A percentile compares a stretch with the other conserved stretches of the same genome.
Evolutionary conservation across 30 jellyfish, hydroid and myxozoan genomes (phyloP).

Genomic region (Cassiopea andromeda): DNA sequence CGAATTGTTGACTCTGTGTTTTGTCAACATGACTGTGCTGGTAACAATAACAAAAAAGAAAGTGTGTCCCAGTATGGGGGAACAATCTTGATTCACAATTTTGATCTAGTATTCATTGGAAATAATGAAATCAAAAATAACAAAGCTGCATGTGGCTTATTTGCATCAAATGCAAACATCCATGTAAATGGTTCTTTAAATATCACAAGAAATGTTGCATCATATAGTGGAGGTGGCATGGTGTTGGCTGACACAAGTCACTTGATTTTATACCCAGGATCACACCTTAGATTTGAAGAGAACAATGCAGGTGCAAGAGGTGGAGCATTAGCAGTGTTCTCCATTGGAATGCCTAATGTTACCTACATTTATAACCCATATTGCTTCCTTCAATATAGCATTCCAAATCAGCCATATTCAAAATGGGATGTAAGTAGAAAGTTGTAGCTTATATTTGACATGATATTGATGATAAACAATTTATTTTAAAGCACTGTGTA

Average conservation of each 20-base stretch:
- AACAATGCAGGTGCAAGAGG: constrained; percentile 76
- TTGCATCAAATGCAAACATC: constrained; percentile 77
- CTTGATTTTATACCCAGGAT: constrained; percentile 55
- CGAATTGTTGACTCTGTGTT: constrained; percentile 54
- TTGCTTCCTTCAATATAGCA: constrained; percentile 79
- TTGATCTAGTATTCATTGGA: constrained; percentile 67
- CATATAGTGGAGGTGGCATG: constrained; percentile 86
- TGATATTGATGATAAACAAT: too few species aligned
- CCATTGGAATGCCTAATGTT: constrained; percentile 84
- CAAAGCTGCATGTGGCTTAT: constrained; percentile 66
- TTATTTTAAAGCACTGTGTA: too few species aligned
- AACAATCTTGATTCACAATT: constrained; percentile 57
- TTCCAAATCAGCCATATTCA: constrained; percentile 68
- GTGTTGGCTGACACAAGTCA: constrained; percentile 83
- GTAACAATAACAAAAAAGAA: not conserved
- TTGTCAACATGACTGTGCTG: constrained; percentile 47
- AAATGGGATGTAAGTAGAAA: constrained; percentile 82
- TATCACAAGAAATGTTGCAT: constrained; percentile 49
- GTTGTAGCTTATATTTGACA: not conserved
- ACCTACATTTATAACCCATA: constrained; percentile 83
- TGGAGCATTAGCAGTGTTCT: constrained; percentile 81
- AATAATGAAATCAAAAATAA: constrained; percentile 34
- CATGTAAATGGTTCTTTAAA: constrained; percentile 51
- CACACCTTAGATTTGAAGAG: constrained; percentile 55
- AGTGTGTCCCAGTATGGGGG: constrained; percentile 79